Percentiles rank a stretch among this genome's conserved stretches.
Conservation (phyloP, 1,140 invertebrate genomes). For the Oscheius sp. region DNA sequence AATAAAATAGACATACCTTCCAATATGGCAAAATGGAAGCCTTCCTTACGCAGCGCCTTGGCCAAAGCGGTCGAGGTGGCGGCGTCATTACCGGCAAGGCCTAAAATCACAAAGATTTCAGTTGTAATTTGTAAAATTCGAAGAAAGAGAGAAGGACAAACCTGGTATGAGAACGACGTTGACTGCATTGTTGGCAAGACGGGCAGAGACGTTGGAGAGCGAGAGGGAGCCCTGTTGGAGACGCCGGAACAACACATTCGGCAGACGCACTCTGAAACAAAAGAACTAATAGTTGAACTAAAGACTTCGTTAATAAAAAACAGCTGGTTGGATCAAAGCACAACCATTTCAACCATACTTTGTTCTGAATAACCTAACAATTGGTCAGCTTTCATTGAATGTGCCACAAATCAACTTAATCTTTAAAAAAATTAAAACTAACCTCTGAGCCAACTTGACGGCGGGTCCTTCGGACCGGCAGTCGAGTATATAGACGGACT, state of each 20-base stretch:
- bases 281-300: no score
- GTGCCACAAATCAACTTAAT: no score
- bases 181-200: neutral
- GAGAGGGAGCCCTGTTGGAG: constrained; percentile 8
- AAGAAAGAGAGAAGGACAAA: neutral
- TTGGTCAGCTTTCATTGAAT: no score
- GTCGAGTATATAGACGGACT: neutral
- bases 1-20: neutral
- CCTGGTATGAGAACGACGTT: constrained; percentile 6
- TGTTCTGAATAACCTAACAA: no score
- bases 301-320: no score
- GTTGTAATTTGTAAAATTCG: neutral
- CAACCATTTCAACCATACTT: no score
- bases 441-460: neutral
- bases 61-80: neutral
- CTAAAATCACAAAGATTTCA: no score
- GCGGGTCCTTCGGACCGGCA: neutral
- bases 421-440: neutral
- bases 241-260: constrained; percentile 2
- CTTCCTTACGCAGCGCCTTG: constrained; percentile 3
- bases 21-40: neutral
- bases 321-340: no score
- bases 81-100: neutral
- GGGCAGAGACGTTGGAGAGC: neutral
- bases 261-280: constrained; percentile 5